Evolutionary conservation across 2,797 vertebrate species (phyloP), one percentile per base, ranked within the genome.

Genomic region (Bovichtus variegatus): DNA sequence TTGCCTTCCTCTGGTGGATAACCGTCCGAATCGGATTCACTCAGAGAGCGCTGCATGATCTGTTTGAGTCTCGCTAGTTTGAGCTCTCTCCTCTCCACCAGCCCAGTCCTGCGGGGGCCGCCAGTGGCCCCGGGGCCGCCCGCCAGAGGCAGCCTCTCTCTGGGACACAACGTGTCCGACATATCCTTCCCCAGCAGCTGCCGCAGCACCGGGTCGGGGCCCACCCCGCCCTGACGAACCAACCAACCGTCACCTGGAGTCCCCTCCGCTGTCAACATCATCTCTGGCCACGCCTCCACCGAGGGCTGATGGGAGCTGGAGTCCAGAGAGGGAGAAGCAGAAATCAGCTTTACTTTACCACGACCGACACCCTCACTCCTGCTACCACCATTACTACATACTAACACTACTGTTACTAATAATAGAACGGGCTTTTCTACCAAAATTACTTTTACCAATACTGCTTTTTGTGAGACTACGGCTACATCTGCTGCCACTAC

Each of bases 21-120:
- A 4, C 93, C 94, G 57, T 99, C 97, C 0, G 97, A 96, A 65
- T 99, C 98, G 0, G 97, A 98, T 71, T 99, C 97, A 0, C 97
- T 98, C 64, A 98, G 95, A 0, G 97, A 97, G 49, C 97, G 94
- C 89, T 98, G 98, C 97, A 97, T 98, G 78, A 98, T 95, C 88
- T 98, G 97, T 49, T 97, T 96, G 70, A 99, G 94, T 49, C 97
- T 93, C 0, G 97, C 97, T 40, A 99, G 91, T 86, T 98, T 99
- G 54, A 98, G 93, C 73, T 99, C 98, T 34, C 97, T 94, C 89
- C 95, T 94, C 85, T 98, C 97, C 54, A 93, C 87, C 73, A 92
- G 76, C 5, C 91, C 93, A 0, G 81, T 49, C 25, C 89, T 79
- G 50, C 90, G 90, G 46, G 50, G n/a, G n/a, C n/a, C 19, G 63